Percentiles rank a stretch among this genome's conserved stretches.
Evolutionary conservation across 2,113 vertebrate genomes (phyloP).

Genomic region (Hystrix brachyura): DNA sequence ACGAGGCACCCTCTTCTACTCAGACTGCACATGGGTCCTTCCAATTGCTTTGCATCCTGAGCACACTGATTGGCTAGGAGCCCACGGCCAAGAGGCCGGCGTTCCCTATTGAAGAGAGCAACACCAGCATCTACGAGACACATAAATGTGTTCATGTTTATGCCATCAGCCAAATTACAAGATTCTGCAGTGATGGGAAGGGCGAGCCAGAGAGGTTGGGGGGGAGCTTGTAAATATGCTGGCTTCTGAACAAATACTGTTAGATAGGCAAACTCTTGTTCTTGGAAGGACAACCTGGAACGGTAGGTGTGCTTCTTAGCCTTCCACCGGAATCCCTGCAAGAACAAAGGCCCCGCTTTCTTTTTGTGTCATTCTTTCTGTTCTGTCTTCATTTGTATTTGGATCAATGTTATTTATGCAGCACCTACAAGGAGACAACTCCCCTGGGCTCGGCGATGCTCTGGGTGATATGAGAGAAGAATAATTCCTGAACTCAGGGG

Average conservation of each 20-base stretch:
- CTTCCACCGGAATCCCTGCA: neutral
- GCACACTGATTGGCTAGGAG: neutral
- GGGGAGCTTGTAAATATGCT: neutral
- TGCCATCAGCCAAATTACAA: neutral
- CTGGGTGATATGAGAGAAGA: neutral
- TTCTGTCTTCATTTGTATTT: neutral
- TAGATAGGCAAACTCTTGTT: neutral
- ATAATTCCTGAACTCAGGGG: neutral
- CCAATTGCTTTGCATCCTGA: conserved; percentile 26
- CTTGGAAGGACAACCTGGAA: neutral
- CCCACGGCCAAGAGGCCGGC: neutral
- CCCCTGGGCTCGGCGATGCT: neutral
- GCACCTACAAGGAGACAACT: neutral
- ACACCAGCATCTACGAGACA: neutral
- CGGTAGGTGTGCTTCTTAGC: neutral
- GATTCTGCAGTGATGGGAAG: neutral
- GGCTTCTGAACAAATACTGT: neutral
- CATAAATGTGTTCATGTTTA: neutral
- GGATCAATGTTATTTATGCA: neutral
- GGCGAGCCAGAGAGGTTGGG: neutral
- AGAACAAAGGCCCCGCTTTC: neutral
- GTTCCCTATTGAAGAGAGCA: neutral
- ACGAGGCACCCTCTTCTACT: conserved; percentile 72
- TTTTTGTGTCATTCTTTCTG: neutral
- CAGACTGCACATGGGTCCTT: conserved; percentile 38